These are phyloP conservation scores for Ahaetulla prasina DNA, from an alignment of 2,113 vertebrate species.

Conservation along the genomic window DNA sequence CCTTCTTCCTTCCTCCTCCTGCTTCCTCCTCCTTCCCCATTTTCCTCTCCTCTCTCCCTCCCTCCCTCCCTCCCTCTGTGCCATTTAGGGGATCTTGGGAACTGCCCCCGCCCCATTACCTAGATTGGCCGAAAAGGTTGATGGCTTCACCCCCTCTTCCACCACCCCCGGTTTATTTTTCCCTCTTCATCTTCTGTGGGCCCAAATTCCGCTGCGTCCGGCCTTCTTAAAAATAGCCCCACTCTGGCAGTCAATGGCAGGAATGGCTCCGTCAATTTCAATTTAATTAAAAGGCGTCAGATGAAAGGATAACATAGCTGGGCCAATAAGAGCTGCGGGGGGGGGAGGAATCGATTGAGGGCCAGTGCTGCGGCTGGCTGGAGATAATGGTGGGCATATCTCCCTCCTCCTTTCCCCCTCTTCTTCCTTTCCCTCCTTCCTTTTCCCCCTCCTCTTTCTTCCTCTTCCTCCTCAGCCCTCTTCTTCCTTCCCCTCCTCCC, in stretches of 20 bases:
- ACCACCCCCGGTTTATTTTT: neutral
- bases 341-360: neutral
- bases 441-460: rapidly evolving
- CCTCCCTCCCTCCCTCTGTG: too few species aligned
- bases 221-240: slow-evolving; percentile 54
- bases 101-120: neutral
- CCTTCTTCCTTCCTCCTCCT: too few species aligned
- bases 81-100: neutral
- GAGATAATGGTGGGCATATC: neutral
- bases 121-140: slow-evolving; percentile 1
- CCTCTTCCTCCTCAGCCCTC: too few species aligned
- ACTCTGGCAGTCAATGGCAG: slow-evolving; percentile 55
- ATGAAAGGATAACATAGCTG: slow-evolving; percentile 52
- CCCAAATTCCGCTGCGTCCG: slow-evolving; percentile 44
- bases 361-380: neutral
- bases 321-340: slow-evolving; percentile 41
- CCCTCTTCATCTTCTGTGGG: slow-evolving; percentile 31
- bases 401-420: neutral
- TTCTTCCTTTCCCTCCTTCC: too few species aligned
- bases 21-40: too few species aligned
- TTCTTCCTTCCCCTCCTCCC: too few species aligned
- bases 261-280: slow-evolving; percentile 54
- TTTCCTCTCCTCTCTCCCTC: too few species aligned
- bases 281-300: slow-evolving; percentile 64
- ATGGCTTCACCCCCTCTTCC: neutral